phyloP scores from a whole-genome alignment of 2,888 invertebrate genomes.

The Hypomecis atomaria region DNA sequence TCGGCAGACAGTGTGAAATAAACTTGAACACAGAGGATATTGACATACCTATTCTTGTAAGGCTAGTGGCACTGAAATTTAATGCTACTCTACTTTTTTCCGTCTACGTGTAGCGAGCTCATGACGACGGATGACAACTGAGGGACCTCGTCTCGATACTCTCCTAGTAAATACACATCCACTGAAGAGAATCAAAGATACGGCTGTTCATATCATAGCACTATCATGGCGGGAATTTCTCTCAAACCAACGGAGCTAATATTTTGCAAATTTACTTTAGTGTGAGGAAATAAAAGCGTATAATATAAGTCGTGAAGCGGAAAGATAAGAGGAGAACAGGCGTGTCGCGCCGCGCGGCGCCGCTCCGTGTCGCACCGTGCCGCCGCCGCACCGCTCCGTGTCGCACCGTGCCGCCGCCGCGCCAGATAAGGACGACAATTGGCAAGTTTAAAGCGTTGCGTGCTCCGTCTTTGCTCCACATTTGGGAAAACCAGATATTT shows the following conservation, averaged over 20 bases:
- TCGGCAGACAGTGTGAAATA: no score
- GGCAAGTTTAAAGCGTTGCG: neutral
- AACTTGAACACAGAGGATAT: no score
- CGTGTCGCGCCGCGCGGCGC: neutral
- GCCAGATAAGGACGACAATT: conserved; percentile 4
- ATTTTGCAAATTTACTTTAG: conserved; percentile 7
- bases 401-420: conserved; percentile 5
- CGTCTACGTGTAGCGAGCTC: no score
- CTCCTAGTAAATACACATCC: no score
- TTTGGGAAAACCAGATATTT: conserved; percentile 6
- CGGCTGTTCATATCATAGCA: no score
- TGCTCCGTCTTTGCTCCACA: conserved; percentile 6
- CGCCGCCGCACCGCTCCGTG: neutral
- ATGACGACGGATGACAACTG: no score
- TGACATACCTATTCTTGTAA: no score
- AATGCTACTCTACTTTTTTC: no score
- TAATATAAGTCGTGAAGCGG: neutral
- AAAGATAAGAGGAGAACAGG: neutral
- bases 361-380: conserved; percentile 1
- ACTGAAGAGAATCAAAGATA: no score
- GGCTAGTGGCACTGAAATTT: no score
- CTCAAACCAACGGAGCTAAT: neutral
- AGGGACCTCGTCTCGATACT: no score
- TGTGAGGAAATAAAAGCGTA: conserved; percentile 9
- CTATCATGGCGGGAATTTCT: no score